These are phyloP conservation scores for Drosophila burlai DNA, from an alignment of 1,140 invertebrate species.

Conservation along the genomic window DNA sequence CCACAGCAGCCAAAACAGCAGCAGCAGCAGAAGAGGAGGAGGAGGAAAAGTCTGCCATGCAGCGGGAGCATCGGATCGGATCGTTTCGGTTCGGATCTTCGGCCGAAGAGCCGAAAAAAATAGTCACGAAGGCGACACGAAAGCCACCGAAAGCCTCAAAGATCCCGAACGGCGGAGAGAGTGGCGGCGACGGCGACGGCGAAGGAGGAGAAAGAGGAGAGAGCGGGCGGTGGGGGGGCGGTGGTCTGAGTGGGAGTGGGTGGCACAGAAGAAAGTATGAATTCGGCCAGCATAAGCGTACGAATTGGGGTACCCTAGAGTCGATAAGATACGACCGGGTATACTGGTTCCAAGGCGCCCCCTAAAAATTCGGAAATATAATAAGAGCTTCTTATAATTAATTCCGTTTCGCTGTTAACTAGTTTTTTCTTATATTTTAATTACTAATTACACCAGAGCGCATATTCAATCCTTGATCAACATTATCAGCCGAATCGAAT, in stretches of 20 bases:
- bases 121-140: constrained; percentile 30
- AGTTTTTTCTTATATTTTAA: no score
- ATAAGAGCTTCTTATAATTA: no score
- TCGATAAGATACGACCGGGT: background rate
- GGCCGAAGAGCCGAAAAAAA: constrained; percentile 22
- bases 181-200: background rate
- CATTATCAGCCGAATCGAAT: no score
- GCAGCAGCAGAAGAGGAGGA: constrained; percentile 14
- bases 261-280: constrained; percentile 74
- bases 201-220: background rate
- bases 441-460: no score
- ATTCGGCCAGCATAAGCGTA: constrained; percentile 58
- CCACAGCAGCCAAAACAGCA: constrained; percentile 33
- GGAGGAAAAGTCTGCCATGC: constrained; percentile 47
- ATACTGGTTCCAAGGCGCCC: no score
- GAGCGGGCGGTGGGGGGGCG: background rate
- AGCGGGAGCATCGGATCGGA: constrained; percentile 48
- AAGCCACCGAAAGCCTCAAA: constrained; percentile 40
- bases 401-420: no score
- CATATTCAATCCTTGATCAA: no score
- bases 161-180: constrained; percentile 21
- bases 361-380: no score
- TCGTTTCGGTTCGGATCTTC: constrained; percentile 35
- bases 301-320: constrained; percentile 20
- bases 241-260: constrained; percentile 42